Percentiles rank a stretch among this genome's conserved stretches.
phyloP scores from a whole-genome alignment of 2,888 invertebrate genomes.

The Sphaerophoria rueppellii region DNA sequence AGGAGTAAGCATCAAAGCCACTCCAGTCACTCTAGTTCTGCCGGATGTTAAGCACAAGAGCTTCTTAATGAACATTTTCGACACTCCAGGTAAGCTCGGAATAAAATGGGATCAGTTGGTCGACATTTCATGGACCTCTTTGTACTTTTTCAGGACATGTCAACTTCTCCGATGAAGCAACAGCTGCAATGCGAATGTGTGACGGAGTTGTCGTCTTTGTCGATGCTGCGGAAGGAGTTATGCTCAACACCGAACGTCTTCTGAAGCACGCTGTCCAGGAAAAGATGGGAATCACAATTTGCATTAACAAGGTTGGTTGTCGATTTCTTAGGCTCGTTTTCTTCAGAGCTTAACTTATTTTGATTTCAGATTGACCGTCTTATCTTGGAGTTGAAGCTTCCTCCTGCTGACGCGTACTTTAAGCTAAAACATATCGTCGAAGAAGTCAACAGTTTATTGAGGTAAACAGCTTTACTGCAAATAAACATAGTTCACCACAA shows the following conservation, averaged over 20 bases:
- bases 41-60: constrained; percentile 98
- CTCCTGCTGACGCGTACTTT: constrained; percentile 99
- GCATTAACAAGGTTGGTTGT: constrained; percentile 92
- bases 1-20: constrained; percentile 98
- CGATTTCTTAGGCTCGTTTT: background rate
- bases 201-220: constrained; percentile 95
- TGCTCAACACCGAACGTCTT: constrained; percentile 98
- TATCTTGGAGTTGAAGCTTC: constrained; percentile 97
- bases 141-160: constrained; percentile 97
- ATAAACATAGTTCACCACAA: background rate
- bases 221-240: constrained; percentile 99
- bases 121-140: background rate
- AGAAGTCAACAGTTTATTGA: constrained; percentile 95
- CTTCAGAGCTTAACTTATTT: background rate
- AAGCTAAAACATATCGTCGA: constrained; percentile 98
- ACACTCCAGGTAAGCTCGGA: constrained; percentile 88
- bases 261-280: constrained; percentile 98
- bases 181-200: constrained; percentile 95
- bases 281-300: constrained; percentile 94
- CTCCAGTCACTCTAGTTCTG: constrained; percentile 95
- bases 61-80: constrained; percentile 97
- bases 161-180: constrained; percentile 99
- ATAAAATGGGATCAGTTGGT: background rate
- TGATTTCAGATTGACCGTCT: constrained; percentile 88
- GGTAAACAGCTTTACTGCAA: constrained; percentile 83